Evolutionary conservation across 2,797 vertebrate species (phyloP).

Genomic region (Mus minutoides): DNA sequence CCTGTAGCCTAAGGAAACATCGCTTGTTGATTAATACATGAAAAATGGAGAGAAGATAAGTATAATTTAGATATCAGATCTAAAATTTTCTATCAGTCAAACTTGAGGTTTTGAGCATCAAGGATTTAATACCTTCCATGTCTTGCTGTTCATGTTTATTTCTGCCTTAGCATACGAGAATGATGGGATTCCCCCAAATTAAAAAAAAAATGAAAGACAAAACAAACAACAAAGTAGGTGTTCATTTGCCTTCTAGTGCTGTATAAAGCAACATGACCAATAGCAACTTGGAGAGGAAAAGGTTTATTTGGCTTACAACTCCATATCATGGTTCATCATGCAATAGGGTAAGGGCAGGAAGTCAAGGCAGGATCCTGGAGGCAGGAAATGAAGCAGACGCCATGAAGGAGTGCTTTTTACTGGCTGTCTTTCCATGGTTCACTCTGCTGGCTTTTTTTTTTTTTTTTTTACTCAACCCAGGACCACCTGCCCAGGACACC

Average conservation of each 20-base stretch:
- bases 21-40: not conserved
- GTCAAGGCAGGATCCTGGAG: not conserved
- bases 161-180: not conserved
- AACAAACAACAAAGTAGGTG: not conserved
- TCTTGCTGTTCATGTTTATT: constrained; percentile 26
- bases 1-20: not conserved
- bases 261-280: not conserved
- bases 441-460: not conserved
- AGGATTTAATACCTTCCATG: not conserved
- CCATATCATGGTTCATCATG: not conserved
- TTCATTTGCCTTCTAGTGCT: not conserved
- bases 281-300: too few species aligned
- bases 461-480: not conserved
- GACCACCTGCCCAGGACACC: not conserved
- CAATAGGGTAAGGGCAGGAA: not conserved
- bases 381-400: not conserved
- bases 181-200: not conserved
- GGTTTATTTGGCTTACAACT: too few species aligned
- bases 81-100: not conserved
- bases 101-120: constrained; percentile 14
- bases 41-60: constrained; percentile 17
- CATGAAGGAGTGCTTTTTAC: not conserved
- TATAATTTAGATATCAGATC: constrained; percentile 19
- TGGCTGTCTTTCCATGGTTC: not conserved
- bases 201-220: not conserved